Percentiles rank a stretch among this genome's conserved stretches.
Conservation (phyloP, 2,113 vertebrate genomes). For the Podarcis raffonei region DNA sequence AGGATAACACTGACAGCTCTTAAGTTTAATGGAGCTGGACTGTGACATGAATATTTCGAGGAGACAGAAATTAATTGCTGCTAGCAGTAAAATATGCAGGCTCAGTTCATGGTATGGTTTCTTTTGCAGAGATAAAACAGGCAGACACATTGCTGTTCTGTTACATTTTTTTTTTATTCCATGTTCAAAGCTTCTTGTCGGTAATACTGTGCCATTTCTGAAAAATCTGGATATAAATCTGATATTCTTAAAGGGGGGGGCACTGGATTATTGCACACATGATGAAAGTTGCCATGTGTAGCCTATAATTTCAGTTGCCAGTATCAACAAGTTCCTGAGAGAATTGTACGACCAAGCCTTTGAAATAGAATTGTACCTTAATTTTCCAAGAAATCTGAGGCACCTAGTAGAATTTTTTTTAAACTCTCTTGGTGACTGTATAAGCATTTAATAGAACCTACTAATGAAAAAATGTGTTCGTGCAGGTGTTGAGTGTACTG, state of each 20-base stretch:
- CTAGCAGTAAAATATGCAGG: constrained; percentile 12
- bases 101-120: background rate
- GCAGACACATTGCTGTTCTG: background rate
- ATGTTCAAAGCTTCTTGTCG: constrained; percentile 1
- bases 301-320: constrained; percentile 25
- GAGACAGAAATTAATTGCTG: fast-evolving
- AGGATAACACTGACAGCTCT: background rate
- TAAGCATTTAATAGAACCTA: constrained; percentile 58
- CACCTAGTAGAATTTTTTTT: constrained; percentile 40
- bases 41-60: background rate
- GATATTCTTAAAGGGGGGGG: background rate
- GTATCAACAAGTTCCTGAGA: constrained; percentile 36
- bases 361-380: constrained; percentile 41
- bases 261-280: constrained; percentile 6
- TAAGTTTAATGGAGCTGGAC: background rate
- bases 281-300: constrained; percentile 16
- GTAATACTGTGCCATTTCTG: background rate
- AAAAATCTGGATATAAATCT: background rate
- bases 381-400: constrained; percentile 55
- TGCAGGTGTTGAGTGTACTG: constrained; percentile 59
- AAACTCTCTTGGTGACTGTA: constrained; percentile 58
- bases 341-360: constrained; percentile 24
- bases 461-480: constrained; percentile 47
- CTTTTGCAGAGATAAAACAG: background rate
- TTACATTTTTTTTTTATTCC: background rate